Base-by-base conservation (phyloP, 1,140 invertebrate genomes). In the Popillia japonica region DNA sequence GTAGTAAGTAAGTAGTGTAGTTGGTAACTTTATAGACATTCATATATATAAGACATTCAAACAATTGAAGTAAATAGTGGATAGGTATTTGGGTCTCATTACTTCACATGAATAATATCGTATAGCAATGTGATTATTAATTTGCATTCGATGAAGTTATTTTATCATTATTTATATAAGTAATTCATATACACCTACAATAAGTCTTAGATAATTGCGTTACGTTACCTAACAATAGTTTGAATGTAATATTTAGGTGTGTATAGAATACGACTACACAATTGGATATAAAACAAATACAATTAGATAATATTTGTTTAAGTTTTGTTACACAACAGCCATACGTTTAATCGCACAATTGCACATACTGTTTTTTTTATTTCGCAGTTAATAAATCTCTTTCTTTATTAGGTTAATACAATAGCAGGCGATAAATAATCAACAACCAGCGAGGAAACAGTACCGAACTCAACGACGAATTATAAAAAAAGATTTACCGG, bases 401-500 rank as follows among this genome's bases (percentile, higher is more conserved):
- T 64, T 20, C 61, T 48, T n/a, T 8, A 64, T 64, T 64, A 64
- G 23, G 10, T 64, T 22, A n/a, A 27, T 27, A 64, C 61, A 64
- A 64, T 22, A 64, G 61, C 17, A n/a, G 61, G 61, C 61, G 61
- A 64, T 20, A 64, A 64, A 64, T 64, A 64, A 64, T 64, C 17
- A 64, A 64, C 22, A 64, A 64, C 61, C 61, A 11, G 10, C 61
- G 10, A 64, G 10, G 22, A 64, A 59, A 22, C 61, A 4, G 61
- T 22, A 17, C 44, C 11, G 44, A 20, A 64, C 22, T 64, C 61
- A 64, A 20, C 17, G 22, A n/a, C 61, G 9, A 20, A 64, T 6
- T 64, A 23, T 9, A 22, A 64, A 64, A 61, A 64, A 64, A 64
- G 61, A 64, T 64, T 64, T 64, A 64, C 61, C 61, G 61, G 61